Percentiles rank a stretch among this genome's conserved stretches.
Evolutionary conservation across 2,888 invertebrate genomes (phyloP).

Genomic region (Nephrotoma flavescens): DNA sequence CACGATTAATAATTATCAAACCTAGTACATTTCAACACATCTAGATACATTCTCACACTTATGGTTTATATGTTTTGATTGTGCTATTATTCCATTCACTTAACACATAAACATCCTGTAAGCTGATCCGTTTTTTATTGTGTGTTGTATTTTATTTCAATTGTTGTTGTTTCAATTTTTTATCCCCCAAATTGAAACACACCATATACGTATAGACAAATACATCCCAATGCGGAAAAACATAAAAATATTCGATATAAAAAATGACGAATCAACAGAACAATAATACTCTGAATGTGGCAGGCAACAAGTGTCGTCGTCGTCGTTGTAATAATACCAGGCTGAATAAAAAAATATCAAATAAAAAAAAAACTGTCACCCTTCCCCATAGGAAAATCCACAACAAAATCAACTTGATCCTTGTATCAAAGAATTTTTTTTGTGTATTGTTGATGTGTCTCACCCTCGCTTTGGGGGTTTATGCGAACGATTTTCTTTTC

Average conservation of each 20-base stretch:
- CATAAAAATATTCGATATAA: background rate
- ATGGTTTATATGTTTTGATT: background rate
- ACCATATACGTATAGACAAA: background rate
- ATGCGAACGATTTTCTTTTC: background rate
- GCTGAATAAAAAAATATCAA: background rate
- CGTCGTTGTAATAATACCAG: background rate
- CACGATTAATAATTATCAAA: too few relatives aligned
- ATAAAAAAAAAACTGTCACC: background rate
- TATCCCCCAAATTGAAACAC: background rate
- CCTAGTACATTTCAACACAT: background rate
- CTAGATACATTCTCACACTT: background rate
- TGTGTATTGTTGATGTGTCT: background rate
- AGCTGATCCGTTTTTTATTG: background rate
- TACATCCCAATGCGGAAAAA: background rate
- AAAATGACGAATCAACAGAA: background rate
- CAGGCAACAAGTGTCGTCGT: background rate
- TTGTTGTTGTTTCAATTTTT: background rate
- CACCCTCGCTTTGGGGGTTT: background rate
- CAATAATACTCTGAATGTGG: background rate
- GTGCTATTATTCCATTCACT: background rate
- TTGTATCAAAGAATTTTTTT: background rate
- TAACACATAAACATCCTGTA: background rate
- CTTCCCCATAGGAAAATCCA: background rate
- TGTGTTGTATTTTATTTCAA: background rate
- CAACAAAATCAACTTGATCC: background rate